Base-by-base conservation (phyloP, 1,140 invertebrate species). In the Vanessa tameamea region DNA sequence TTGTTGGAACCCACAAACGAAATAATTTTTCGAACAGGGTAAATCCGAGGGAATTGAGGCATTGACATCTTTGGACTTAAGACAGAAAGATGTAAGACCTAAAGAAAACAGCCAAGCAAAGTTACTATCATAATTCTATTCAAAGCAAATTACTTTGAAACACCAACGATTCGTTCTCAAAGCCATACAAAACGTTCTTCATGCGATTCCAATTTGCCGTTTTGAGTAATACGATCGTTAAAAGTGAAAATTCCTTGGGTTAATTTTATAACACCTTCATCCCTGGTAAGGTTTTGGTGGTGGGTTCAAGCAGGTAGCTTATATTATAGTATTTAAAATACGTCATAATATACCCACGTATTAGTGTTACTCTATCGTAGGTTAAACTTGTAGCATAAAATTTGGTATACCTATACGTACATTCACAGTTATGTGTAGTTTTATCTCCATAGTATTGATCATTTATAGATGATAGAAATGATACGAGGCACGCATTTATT, bases 281-380 rank as follows among this genome's bases (percentile, higher is more conserved):
- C 55, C 67, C 53, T 59, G 23, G 20, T 57, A 57, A 57, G 53
- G 37, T 15, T 31, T 43, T 16, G 68, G 68, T 61, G 68, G 68
- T 61, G 68, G 68, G 68, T 69, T 69, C 68, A 61, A 69, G 68
- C 55, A 48, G 47, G 14, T 61, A 69, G 67, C 55, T 69, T 70
- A 70, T 63, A 50, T 61, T 47, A 70, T 64, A 31, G 8, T 70
- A 70, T 70, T 51, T 70, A 64, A 70, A 64, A 63, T 57, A 57
- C 16, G 16, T 68, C 48, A 57, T 20, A 47, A 70, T 61, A 37
- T 70, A 70, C 69, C 59, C 59, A 43, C 59, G 26, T 70, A 43
- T 3, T 61, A 65, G 47, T 16, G 64, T 47, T 65, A 65, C 47
- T 65, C 64, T 65, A 48, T 47, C 48, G 48, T 65, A 65, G 53